phyloP scores from a whole-genome alignment of 2,888 invertebrate genomes.

The Tethea ocularis region DNA sequence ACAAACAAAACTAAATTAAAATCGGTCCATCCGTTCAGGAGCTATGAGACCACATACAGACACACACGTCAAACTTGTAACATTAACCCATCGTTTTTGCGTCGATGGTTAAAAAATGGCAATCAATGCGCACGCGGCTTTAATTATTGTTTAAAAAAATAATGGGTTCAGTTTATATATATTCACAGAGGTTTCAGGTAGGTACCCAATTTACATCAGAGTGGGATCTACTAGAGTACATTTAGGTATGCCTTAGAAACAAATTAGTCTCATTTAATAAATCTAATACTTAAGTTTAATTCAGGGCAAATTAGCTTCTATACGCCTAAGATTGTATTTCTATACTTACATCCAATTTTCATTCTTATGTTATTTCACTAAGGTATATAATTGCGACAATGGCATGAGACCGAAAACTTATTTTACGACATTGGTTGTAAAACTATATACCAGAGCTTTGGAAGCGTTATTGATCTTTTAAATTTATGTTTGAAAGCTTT shows the following conservation, averaged over 20 bases:
- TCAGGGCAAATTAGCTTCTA: background rate
- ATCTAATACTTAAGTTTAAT: background rate
- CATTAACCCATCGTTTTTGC: too few species aligned
- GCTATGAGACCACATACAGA: too few species aligned
- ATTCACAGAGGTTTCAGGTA: too few species aligned
- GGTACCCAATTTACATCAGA: too few species aligned
- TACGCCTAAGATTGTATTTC: background rate
- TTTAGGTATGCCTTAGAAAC: background rate
- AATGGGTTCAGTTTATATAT: too few species aligned
- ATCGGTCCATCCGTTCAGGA: too few species aligned
- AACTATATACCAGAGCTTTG: background rate
- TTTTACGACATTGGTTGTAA: conserved; percentile 1
- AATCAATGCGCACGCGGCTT: too few species aligned
- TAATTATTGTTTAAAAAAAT: too few species aligned
- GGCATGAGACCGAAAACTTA: background rate
- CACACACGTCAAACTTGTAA: too few species aligned
- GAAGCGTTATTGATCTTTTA: conserved; percentile 2
- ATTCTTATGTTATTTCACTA: background rate
- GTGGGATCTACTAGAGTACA: background rate
- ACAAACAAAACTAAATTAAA: too few species aligned
- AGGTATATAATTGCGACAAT: background rate
- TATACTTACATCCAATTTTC: background rate
- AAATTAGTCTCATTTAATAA: background rate
- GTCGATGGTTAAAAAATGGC: too few species aligned
- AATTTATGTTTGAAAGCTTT: conserved; percentile 3